Base-by-base conservation (phyloP, 1,140 invertebrate species). In the Augochlora pura region DNA sequence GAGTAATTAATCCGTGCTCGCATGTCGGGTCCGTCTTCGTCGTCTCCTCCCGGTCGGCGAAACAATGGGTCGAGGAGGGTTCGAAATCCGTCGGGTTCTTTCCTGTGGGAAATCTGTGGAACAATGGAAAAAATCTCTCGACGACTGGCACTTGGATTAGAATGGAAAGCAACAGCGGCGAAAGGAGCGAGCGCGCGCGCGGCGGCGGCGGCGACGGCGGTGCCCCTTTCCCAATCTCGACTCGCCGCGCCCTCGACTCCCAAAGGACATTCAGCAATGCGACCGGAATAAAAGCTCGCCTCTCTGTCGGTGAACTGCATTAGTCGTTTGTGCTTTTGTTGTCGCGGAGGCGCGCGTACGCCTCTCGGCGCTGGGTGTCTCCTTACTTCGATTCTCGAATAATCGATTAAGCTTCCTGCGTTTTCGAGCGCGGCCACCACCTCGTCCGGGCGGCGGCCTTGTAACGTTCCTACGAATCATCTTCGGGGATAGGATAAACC, bases 91-190 rank as follows among this genome's bases (percentile, higher is more conserved):
- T 67, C 81, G 69, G 84, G 86, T 88, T 77, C 81, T 79, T 81
- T 88, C 88, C 88, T 87, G 83, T 88, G 88, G 88, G 88, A 88
- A 88, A 88, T 88, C 87, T 86, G 59, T 49, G 81, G 74, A 57
- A 88, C 88, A 88, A 88, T 86, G 85, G 62, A 87, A 87, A 88
- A 57, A 86, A 81, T 86, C 88, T 88, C 83, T 82, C 83, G 85
- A 87, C 82, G 85, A 88, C 85, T 81, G 87, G 87, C 85, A 88
- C 86, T 88, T 88, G 85, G 85, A 88, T 88, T 87, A 86, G 85
- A 85, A 88, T 88, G 85, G 84, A 88, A 84, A 88, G 83, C 83
- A 80, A 80, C 72, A 79, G 84, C 81, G 72, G 68, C 75, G 77
- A 84, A 87, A 88, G 85, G 77, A 87, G 75, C 81, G 79, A 86